These are phyloP conservation scores for Hydra vulgaris DNA, from an alignment of 30 jellyfish, hydroid and myxozoan genomes.

Conservation along the genomic window DNA sequence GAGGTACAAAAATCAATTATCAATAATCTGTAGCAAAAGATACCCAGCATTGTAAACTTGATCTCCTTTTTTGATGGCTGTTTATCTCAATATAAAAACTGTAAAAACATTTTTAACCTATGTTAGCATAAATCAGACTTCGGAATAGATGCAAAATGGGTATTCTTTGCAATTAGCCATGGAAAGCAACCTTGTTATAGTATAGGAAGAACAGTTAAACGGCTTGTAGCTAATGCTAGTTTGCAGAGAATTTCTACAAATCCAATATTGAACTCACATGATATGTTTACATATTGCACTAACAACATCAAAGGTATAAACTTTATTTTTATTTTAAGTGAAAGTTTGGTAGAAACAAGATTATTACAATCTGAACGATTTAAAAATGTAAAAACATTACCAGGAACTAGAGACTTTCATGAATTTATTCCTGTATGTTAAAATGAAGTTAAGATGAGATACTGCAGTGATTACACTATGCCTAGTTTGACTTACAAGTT, in stretches of 20 bases:
- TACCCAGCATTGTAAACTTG: conserved; percentile 2
- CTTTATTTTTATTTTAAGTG: conserved; percentile 21
- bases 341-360: conserved; percentile 18
- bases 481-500: background rate
- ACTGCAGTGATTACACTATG: background rate
- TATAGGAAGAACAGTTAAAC: conserved; percentile 45
- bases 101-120: conserved; percentile 34
- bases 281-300: conserved; percentile 28
- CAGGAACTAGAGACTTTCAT: conserved; percentile 28
- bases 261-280: conserved; percentile 31
- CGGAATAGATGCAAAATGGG: conserved; percentile 38
- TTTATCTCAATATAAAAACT: conserved; percentile 62
- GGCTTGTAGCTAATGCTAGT: conserved; percentile 41
- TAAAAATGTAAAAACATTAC: conserved; percentile 29
- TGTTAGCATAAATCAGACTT: conserved; percentile 40
- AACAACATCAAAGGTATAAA: conserved; percentile 35
- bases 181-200: conserved; percentile 63
- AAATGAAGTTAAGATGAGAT: background rate
- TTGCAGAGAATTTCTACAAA: conserved; percentile 16
- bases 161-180: conserved; percentile 28
- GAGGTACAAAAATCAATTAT: background rate
- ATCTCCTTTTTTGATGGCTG: conserved; percentile 62
- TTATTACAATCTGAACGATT: conserved; percentile 18
- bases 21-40: conserved; percentile 1
- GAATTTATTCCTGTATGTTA: background rate